Evolutionary conservation across 2,797 vertebrate genomes (phyloP), one percentile per base, ranked within the genome.

Genomic region (Enteromius afrohamiltoni): DNA sequence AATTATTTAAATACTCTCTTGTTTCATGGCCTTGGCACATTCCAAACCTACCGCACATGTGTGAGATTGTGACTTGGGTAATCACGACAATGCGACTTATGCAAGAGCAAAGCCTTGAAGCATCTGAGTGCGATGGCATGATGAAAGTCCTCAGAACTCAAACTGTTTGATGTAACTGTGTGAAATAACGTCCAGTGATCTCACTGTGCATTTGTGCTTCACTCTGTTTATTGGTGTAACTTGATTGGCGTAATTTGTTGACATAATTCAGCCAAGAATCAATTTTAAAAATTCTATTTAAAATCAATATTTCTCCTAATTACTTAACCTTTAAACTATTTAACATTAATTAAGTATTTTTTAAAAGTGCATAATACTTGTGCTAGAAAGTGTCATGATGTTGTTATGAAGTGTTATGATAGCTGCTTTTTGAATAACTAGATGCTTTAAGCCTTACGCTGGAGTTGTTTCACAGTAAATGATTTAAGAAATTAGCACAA

Each of bases 1-100:
- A 86, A 88, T 93, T 86, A 91, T 89, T 91, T 42, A 91, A 85
- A 55, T 76, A 64, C 37, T 77, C 37, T 45, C 51, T 37, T 58
- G 58, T 86, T 86, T 79, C 51, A 1, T 84, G 60, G 14, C 45
- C 76, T 42, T 58, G 8, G 71, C 51, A 76, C 51, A 79, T 82
- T 86, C 60, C 26, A 79, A 67, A 83, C 55, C 70, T 58, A 21
- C 19, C 42, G 21, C 77, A 74, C 67, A 68, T 87, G 75, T 55
- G 40, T 47, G 45, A 4, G 76, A 77, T 68, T 62, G 42, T 51
- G 49, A 89, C 65, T 60, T 79, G 62, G 64, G 79, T 82, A 79
- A 89, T 89, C 65, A 85, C 42, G 49, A 26, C 77, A 76, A 37
- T 85, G 80, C 55, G 89, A 86, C 75, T 70, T 62, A 49, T 64